Base-by-base conservation (phyloP, 2,113 vertebrate species). In the Pyxicephalus adspersus region DNA sequence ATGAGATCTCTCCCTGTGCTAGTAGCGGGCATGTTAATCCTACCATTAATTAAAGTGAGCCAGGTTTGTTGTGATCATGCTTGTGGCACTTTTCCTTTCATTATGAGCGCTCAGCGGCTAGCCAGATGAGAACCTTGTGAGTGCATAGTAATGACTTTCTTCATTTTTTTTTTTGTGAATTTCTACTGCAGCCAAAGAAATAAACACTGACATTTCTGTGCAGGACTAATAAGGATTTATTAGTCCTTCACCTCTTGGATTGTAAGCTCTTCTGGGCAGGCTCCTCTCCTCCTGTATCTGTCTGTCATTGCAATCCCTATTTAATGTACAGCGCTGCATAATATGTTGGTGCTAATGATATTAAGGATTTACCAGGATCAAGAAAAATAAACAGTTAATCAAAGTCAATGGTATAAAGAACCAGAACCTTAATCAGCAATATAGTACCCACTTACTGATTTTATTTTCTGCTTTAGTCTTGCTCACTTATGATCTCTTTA, bases 81-180 rank as follows among this genome's bases (percentile, higher is more conserved):
- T 31, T 19, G 68, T 72, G 51, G 67, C 68, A 29, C 70, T 72
- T 25, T 55, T 55, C 54, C 70, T 73, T 60, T 58, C 71, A 38
- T 60, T 60, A 23, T 28, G 26, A 20, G 26, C 3, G 26, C 19
- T 72, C 26, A 17, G 51, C 68, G 9, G 68, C 38, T 52, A 22
- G 50, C 52, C 52, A 8, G 52, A 28, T 38, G 71, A n/a, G 71
- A 74, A 31, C 71, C 11, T 9, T 16, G 54, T 18, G n/a, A 23
- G 54, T 34, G n/a, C 20, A 38, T 58, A 29, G 52, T 38, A 38
- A 38, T 74, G 54, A 38, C 29, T 74, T 74, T 73, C 26, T 34
- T 34, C 16, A 0, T 55, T n/a, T 29, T 16, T 13, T 54, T 7
- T 31, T 38, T 74, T 58, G n/a, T 74, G 28, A 74, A 38, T 74